Percentiles rank a stretch among this genome's conserved stretches.
Conservation (phyloP, 2,113 vertebrate genomes). For the Microcebus murinus region DNA sequence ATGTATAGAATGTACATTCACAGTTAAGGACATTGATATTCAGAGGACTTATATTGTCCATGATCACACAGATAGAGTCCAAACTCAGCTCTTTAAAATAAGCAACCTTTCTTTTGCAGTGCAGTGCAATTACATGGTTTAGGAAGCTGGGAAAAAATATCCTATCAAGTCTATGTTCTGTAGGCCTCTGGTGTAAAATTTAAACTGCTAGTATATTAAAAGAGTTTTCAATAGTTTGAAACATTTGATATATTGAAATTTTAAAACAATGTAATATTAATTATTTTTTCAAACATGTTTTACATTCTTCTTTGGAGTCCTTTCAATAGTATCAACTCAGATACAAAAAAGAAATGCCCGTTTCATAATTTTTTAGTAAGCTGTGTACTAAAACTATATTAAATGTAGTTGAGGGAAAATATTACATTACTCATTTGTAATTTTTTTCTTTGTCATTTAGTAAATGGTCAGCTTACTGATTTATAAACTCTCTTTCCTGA, state of each 20-base stretch:
- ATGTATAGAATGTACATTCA: not conserved
- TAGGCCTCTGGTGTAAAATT: not conserved
- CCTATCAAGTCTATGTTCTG: not conserved
- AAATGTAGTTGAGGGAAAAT: not conserved
- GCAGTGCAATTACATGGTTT: not conserved
- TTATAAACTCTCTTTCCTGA: slow-evolving; percentile 56
- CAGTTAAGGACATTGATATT: not conserved
- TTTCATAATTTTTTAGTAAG: not conserved
- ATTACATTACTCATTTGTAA: not conserved
- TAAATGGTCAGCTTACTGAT: slow-evolving; percentile 42
- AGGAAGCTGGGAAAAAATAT: not conserved
- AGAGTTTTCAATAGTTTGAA: not conserved
- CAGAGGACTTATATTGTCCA: not conserved
- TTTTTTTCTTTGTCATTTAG: slow-evolving; percentile 49
- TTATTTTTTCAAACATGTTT: not conserved
- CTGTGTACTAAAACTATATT: not conserved
- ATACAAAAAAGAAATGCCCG: not conserved
- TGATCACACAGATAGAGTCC: not conserved
- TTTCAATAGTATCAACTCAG: not conserved
- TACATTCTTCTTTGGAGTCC: not conserved
- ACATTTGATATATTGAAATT: not conserved
- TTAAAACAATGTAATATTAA: not conserved
- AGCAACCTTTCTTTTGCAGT: not conserved
- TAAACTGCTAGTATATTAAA: not conserved
- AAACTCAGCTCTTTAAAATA: not conserved